Evolutionary conservation across 2,113 vertebrate genomes (phyloP).

Genomic region (Lipotes vexillifer): DNA sequence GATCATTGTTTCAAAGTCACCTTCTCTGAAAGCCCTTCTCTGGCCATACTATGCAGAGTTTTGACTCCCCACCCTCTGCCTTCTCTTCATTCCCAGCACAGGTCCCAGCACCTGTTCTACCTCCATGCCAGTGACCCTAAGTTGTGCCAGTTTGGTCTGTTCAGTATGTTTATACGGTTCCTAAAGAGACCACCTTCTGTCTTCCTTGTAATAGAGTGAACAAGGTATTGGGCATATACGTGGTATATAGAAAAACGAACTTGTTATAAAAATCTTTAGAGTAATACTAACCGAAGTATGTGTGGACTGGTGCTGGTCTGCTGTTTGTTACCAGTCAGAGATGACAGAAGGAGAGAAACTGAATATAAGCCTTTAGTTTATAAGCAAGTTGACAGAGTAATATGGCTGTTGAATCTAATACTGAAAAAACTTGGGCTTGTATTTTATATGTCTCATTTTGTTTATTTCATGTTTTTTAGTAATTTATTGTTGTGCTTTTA

Average conservation of each 20-base stretch:
- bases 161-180: not conserved
- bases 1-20: not conserved
- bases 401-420: not conserved
- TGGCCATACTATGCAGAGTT: not conserved
- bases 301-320: not conserved
- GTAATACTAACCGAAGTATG: not conserved
- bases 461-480: slow-evolving; percentile 9
- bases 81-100: not conserved
- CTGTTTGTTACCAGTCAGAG: not conserved
- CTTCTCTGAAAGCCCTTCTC: not conserved
- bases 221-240: not conserved
- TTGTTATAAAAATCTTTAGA: not conserved
- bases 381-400: not conserved
- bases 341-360: not conserved
- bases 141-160: not conserved
- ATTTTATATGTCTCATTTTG: not conserved
- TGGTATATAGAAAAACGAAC: not conserved
- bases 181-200: not conserved
- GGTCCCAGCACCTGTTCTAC: not conserved
- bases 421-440: not conserved
- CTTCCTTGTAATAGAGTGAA: not conserved
- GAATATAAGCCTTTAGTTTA: not conserved
- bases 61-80: not conserved
- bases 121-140: not conserved
- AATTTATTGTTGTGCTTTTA: slow-evolving; percentile 31